phyloP scores from a whole-genome alignment of 2,888 invertebrate genomes.

The Aproaerema taeniolella region DNA sequence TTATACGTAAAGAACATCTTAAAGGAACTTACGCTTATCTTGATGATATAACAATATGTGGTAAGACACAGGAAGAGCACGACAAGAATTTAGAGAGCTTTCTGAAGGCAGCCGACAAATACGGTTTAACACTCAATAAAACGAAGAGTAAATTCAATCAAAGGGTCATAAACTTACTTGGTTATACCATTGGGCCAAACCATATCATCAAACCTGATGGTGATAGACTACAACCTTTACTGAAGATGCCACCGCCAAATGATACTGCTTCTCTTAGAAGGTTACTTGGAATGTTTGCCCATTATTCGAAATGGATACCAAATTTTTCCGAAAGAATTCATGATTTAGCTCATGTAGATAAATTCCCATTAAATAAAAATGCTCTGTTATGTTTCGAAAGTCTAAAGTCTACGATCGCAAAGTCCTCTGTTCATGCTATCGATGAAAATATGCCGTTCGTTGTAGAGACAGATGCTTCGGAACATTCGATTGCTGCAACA shows the following conservation, averaged over 20 bases:
- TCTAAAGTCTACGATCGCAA: slow-evolving; percentile 13
- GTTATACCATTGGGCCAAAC: slow-evolving; percentile 14
- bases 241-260: slow-evolving; percentile 13
- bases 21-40: slow-evolving; percentile 18
- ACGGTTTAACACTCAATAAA: slow-evolving; percentile 13
- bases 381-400: slow-evolving; percentile 10
- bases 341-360: not conserved
- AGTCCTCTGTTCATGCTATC: slow-evolving; percentile 3
- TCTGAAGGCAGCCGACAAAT: slow-evolving; percentile 9
- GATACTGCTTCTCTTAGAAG: slow-evolving; percentile 11
- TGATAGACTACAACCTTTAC: slow-evolving; percentile 13
- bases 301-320: slow-evolving; percentile 17
- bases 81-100: slow-evolving; percentile 16
- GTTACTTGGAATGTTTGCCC: slow-evolving; percentile 17
- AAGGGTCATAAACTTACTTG: slow-evolving; percentile 14
- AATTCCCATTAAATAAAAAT: slow-evolving; percentile 2
- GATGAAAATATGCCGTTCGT: slow-evolving; percentile 8
- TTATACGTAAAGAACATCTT: slow-evolving; percentile 15
- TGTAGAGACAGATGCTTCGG: slow-evolving; percentile 13
- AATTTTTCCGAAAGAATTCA: slow-evolving; percentile 15
- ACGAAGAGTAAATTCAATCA: slow-evolving; percentile 9
- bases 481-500: slow-evolving; percentile 10
- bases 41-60: slow-evolving; percentile 22
- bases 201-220: slow-evolving; percentile 17
- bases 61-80: slow-evolving; percentile 15